Evolutionary conservation across 2,113 vertebrate species (phyloP).

Genomic region (Ursus arctos): DNA sequence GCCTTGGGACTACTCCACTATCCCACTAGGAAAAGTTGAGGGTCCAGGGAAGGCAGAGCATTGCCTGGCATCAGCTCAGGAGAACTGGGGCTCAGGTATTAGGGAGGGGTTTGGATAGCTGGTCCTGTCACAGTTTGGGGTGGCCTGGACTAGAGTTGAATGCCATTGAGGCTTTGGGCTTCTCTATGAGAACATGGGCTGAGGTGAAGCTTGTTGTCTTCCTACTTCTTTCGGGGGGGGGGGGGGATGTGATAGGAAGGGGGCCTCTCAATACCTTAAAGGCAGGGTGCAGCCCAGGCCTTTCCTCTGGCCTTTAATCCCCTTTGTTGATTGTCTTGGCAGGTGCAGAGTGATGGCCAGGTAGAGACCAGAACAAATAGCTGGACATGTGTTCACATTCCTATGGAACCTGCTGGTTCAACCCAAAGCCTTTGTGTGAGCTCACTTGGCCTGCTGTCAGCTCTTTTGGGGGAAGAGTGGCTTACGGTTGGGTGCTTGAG

Average conservation of each 20-base stretch:
- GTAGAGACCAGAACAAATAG: not conserved
- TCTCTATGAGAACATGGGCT: not conserved
- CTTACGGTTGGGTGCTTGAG: not conserved
- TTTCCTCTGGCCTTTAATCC: not conserved
- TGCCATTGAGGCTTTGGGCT: slow-evolving; percentile 6
- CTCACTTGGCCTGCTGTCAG: not conserved
- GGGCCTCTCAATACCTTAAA: not conserved
- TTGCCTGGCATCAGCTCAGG: not conserved
- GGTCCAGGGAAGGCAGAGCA: not conserved
- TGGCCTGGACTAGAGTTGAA: not conserved
- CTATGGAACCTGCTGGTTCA: not conserved
- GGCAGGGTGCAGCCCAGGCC: not conserved
- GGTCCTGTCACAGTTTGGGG: not conserved
- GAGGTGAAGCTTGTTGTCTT: slow-evolving; percentile 17
- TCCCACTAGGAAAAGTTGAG: not conserved
- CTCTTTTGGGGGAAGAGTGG: not conserved
- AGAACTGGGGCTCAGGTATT: not conserved
- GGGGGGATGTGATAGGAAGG: not conserved
- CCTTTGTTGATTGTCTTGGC: not conserved
- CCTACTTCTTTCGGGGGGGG: not conserved
- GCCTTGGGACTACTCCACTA: not conserved
- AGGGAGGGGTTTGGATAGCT: not conserved
- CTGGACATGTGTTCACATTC: not conserved
- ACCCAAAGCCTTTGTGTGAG: not conserved
- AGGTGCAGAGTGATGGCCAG: not conserved